A percentile compares a stretch with the other conserved stretches of the same genome.
Evolutionary conservation across 2,797 vertebrate species (phyloP).

Genomic region (Silurus aristotelis): DNA sequence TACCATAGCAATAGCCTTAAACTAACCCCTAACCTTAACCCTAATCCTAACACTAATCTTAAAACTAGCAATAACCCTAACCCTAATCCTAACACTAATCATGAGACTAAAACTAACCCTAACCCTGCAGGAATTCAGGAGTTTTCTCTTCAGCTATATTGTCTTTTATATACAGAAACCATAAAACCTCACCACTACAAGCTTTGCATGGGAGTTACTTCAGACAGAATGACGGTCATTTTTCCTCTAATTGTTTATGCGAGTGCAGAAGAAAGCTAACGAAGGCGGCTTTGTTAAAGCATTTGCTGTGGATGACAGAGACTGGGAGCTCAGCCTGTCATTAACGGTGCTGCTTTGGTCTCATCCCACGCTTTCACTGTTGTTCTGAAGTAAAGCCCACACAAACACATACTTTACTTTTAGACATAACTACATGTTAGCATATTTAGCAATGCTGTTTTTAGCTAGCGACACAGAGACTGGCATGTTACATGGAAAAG

Average conservation of each 20-base stretch:
- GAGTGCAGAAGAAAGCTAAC: conserved; percentile 27
- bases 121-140: not conserved
- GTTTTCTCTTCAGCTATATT: not conserved
- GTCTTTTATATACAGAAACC: conserved; percentile 25
- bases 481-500: conserved; percentile 10
- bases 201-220: conserved; percentile 26
- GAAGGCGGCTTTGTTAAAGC: not conserved
- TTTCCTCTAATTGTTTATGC: conserved; percentile 53
- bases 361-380: conserved; percentile 59
- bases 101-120: no score
- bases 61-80: no score
- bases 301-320: conserved; percentile 49
- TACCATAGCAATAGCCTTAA: no score
- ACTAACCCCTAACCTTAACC: no score
- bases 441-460: conserved; percentile 50
- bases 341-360: conserved; percentile 50
- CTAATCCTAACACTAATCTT: no score
- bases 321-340: conserved; percentile 57
- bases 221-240: conserved; percentile 34
- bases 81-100: no score
- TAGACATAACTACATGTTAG: conserved; percentile 64
- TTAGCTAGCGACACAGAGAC: conserved; percentile 43
- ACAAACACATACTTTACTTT: conserved; percentile 59
- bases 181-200: conserved; percentile 29
- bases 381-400: conserved; percentile 65